Percentiles rank a stretch among this genome's conserved stretches.
These are phyloP conservation scores for Pristionchus exspectatus DNA, from an alignment of 2,888 invertebrate genomes.

Conservation along the genomic window DNA sequence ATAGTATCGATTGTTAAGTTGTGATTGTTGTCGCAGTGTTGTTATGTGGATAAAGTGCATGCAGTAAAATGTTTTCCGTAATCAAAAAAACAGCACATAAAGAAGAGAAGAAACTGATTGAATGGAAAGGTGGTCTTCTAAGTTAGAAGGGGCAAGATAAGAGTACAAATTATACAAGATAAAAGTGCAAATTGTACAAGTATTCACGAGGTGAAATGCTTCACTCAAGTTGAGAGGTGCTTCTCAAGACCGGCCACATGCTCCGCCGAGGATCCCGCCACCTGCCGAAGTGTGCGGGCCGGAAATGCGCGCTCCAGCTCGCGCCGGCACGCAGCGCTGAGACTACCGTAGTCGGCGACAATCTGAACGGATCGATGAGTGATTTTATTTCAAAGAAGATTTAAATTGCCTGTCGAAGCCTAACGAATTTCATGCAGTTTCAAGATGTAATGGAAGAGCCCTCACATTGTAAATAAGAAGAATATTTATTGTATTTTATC, in stretches of 20 bases:
- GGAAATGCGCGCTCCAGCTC: constrained; percentile 16
- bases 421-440: no score
- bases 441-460: no score
- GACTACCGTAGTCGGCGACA: background rate
- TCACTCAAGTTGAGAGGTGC: background rate
- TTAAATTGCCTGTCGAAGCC: no score
- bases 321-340: background rate
- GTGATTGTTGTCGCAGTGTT: background rate
- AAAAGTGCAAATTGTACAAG: no score
- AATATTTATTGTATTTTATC: no score
- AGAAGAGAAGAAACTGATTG: no score
- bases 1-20: constrained; percentile 5
- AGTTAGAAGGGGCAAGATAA: no score
- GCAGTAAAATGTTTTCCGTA: background rate
- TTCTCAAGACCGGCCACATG: background rate
- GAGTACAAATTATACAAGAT: no score
- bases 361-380: background rate
- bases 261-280: background rate
- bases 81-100: no score
- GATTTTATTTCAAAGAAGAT: background rate
- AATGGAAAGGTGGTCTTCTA: no score
- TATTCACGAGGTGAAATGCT: no score
- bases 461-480: no score
- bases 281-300: background rate
- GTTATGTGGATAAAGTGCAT: background rate